phyloP scores from a whole-genome alignment of 2,113 vertebrate genomes.

The Myrmecobius fasciatus region DNA sequence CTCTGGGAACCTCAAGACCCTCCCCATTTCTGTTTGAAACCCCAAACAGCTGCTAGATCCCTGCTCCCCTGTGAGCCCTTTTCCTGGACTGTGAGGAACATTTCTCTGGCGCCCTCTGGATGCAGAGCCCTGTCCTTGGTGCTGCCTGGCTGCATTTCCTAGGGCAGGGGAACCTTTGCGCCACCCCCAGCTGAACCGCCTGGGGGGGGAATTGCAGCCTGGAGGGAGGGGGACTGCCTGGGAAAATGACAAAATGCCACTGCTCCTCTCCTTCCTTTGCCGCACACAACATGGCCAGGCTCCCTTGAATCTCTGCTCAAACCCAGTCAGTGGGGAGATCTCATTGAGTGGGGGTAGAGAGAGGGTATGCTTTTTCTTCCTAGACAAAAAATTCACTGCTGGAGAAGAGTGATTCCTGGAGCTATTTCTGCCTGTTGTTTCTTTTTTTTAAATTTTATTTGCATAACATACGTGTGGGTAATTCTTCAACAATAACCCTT shows the following conservation, averaged over 20 bases:
- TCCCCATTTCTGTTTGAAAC: not conserved
- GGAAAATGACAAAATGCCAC: not conserved
- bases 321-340: conserved; percentile 31
- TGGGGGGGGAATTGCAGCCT: not conserved
- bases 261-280: not conserved
- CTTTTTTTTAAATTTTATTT: too few relatives aligned
- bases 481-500: too few relatives aligned
- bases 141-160: not conserved
- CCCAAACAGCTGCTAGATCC: not conserved
- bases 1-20: not conserved
- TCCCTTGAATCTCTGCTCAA: not conserved
- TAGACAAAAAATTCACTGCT: not conserved
- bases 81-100: not conserved
- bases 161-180: not conserved
- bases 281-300: not conserved
- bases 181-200: not conserved
- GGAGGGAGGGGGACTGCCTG: not conserved
- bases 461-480: too few relatives aligned
- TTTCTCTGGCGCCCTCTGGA: not conserved
- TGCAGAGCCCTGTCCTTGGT: not conserved
- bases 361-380: conserved; percentile 14
- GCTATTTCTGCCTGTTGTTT: conserved; percentile 13
- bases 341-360: conserved; percentile 2
- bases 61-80: not conserved
- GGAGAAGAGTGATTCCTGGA: not conserved